Conservation (phyloP, 92 coral and sea anemone genomes). For the Bergia puertoricense region DNA sequence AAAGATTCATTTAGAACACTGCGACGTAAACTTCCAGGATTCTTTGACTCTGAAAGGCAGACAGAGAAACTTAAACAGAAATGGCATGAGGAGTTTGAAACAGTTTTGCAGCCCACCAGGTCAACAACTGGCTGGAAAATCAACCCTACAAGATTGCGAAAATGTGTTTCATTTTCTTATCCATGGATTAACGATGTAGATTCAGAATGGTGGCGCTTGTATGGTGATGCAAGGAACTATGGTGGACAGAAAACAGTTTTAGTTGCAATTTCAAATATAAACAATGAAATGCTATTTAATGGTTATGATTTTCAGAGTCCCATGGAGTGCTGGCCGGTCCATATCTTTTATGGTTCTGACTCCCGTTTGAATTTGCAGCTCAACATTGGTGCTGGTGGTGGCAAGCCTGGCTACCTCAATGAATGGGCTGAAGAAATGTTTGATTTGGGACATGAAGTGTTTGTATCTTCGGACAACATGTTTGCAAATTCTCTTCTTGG, state of each 20-base stretch:
- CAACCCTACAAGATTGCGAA: slow-evolving; percentile 22
- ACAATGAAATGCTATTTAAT: slow-evolving; percentile 41
- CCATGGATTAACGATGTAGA: background rate
- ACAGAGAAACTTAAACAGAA: slow-evolving; percentile 44
- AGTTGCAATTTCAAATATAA: slow-evolving; percentile 33
- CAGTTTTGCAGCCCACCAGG: slow-evolving; percentile 40
- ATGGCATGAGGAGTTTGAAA: slow-evolving; percentile 48
- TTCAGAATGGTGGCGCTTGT: slow-evolving; percentile 58
- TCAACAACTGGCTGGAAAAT: slow-evolving; percentile 47
- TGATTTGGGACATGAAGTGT: slow-evolving; percentile 41
- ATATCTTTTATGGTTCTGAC: slow-evolving; percentile 54
- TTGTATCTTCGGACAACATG: slow-evolving; percentile 46
- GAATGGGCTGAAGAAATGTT: slow-evolving; percentile 42
- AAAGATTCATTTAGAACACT: slow-evolving; percentile 41
- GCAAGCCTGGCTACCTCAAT: slow-evolving; percentile 25
- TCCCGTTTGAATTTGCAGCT: slow-evolving; percentile 51
- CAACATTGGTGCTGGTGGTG: slow-evolving; percentile 26
- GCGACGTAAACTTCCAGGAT: slow-evolving; percentile 41
- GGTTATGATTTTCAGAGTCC: slow-evolving; percentile 52
- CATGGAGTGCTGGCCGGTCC: slow-evolving; percentile 59
- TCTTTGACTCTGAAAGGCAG: slow-evolving; percentile 39
- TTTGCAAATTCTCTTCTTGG: slow-evolving; percentile 51
- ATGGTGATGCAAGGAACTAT: slow-evolving; percentile 59
- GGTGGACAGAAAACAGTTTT: slow-evolving; percentile 55
- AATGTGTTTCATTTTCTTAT: background rate